Conservation (phyloP, 2,797 vertebrate species). For the Eutrigla gurnardus region DNA sequence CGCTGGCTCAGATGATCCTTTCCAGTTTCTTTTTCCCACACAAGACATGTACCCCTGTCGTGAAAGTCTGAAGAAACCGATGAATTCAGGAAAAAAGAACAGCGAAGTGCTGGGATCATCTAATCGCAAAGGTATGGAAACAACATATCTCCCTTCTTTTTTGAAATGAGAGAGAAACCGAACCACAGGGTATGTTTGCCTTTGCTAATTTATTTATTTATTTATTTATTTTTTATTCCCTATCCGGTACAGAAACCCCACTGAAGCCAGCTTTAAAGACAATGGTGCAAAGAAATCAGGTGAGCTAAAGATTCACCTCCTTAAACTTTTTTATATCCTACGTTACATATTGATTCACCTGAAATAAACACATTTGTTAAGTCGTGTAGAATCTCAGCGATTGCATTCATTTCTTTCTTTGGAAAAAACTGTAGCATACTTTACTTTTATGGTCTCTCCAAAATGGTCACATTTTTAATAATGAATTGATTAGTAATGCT, state of each 20-base stretch:
- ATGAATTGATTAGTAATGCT: neutral
- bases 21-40: conserved; percentile 41
- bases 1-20: conserved; percentile 25
- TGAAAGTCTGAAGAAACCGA: conserved; percentile 66
- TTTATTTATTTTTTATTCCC: neutral
- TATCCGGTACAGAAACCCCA: conserved; percentile 63
- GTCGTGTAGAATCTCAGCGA: neutral
- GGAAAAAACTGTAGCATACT: no score
- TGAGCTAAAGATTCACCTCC: conserved; percentile 29
- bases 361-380: neutral
- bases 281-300: conserved; percentile 60
- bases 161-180: no score
- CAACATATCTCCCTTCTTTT: no score
- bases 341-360: neutral
- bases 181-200: neutral
- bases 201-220: neutral
- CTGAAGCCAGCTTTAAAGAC: conserved; percentile 61
- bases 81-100: conserved; percentile 63
- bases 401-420: neutral
- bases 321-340: no score
- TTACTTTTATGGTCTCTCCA: neutral
- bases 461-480: no score
- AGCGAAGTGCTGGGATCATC: conserved; percentile 37
- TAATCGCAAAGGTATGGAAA: conserved; percentile 56
- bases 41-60: conserved; percentile 38